phyloP scores from a whole-genome alignment of 35 echinoderm and acorn worm genomes.

The Strongylocentrotus purpuratus region DNA sequence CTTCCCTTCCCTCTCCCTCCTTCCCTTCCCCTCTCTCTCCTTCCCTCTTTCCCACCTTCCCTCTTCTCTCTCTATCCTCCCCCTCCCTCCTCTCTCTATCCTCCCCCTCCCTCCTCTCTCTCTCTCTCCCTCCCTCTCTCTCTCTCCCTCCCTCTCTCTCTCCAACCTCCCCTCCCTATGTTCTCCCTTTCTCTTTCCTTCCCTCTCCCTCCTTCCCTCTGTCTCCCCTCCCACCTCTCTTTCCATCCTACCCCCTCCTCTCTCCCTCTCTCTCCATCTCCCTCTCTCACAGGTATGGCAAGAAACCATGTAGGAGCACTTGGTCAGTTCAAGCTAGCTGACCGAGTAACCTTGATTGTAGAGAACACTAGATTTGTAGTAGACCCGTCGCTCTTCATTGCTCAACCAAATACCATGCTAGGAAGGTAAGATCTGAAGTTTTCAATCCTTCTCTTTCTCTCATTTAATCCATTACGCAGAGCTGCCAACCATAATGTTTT shows the following conservation, averaged over 20 bases:
- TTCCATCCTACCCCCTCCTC: background rate
- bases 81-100: background rate
- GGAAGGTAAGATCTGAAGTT: slow-evolving; percentile 71
- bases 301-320: slow-evolving; percentile 29
- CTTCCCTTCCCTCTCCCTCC: too few relatives aligned
- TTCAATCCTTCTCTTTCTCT: too few relatives aligned
- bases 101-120: background rate
- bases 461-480: too few relatives aligned
- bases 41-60: too few relatives aligned
- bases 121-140: background rate
- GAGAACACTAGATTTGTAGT: slow-evolving; percentile 93
- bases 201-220: background rate
- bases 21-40: too few relatives aligned
- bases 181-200: background rate
- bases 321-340: slow-evolving; percentile 71
- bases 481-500: too few relatives aligned
- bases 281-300: slow-evolving; percentile 1
- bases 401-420: slow-evolving; percentile 96
- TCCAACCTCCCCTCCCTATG: background rate
- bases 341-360: slow-evolving; percentile 88
- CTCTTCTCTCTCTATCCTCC: too few relatives aligned
- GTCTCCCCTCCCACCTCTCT: background rate
- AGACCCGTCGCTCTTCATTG: slow-evolving; percentile 81
- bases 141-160: too few relatives aligned
- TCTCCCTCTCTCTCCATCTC: background rate